A percentile compares a stretch with the other conserved stretches of the same genome.
These are phyloP conservation scores for Pheosia tremula DNA, from an alignment of 2,888 invertebrate species.

Conservation along the genomic window DNA sequence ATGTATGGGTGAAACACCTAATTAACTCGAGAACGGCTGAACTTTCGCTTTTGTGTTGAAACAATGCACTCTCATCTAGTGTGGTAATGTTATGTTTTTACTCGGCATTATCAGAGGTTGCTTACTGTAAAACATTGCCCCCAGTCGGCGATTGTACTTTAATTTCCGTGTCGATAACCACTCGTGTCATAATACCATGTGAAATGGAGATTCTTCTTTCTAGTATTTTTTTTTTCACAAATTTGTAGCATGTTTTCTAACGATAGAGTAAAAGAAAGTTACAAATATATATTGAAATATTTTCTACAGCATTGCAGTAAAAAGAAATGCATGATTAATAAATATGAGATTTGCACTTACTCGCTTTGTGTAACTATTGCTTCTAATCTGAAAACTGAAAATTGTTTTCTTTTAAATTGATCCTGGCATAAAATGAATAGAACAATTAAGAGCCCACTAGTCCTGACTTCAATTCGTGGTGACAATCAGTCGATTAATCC, in stretches of 20 bases:
- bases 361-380: too few relatives aligned
- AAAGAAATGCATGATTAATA: too few relatives aligned
- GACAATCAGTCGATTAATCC: not conserved
- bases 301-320: too few relatives aligned
- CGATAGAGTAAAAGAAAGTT: too few relatives aligned
- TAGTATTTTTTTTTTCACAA: too few relatives aligned
- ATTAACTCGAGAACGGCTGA: constrained; percentile 79
- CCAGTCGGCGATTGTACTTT: constrained; percentile 16
- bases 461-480: not conserved
- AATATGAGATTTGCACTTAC: too few relatives aligned
- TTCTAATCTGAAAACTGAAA: too few relatives aligned
- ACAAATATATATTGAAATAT: too few relatives aligned
- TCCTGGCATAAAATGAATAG: too few relatives aligned
- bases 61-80: constrained; percentile 76
- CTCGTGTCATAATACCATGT: not conserved
- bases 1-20: constrained; percentile 76
- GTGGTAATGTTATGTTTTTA: constrained; percentile 70
- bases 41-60: constrained; percentile 82
- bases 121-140: constrained; percentile 38
- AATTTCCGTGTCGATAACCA: constrained; percentile 30
- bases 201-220: not conserved
- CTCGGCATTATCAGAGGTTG: constrained; percentile 55
- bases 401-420: too few relatives aligned
- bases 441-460: too few relatives aligned
- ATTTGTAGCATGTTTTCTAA: too few relatives aligned